Percentiles rank a stretch among this genome's conserved stretches.
phyloP scores from a whole-genome alignment of 2,888 invertebrate species.

The Teleiodes luculella region DNA sequence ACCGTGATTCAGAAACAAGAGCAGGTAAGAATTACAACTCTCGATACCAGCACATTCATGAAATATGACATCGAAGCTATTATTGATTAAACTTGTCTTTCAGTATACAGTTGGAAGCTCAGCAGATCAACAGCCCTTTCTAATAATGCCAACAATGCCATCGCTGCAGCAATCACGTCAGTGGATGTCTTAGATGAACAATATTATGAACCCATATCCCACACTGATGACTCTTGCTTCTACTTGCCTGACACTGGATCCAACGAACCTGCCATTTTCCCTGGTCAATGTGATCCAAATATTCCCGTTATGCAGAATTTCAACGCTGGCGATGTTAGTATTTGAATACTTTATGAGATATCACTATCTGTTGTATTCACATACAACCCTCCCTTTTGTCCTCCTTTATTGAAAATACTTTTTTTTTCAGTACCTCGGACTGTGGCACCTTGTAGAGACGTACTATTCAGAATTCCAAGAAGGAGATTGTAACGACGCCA shows the following conservation, averaged over 20 bases:
- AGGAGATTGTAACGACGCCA: constrained; percentile 49
- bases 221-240: constrained; percentile 54
- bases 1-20: constrained; percentile 42
- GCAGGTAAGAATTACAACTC: constrained; percentile 38
- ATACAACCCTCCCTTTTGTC: no score
- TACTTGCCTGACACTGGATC: constrained; percentile 50
- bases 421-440: constrained; percentile 33
- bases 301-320: constrained; percentile 51
- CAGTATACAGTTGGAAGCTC: constrained; percentile 68
- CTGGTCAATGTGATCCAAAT: constrained; percentile 52
- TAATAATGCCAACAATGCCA: constrained; percentile 29
- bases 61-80: no score
- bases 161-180: constrained; percentile 40
- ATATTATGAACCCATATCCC: constrained; percentile 52
- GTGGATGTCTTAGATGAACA: constrained; percentile 41
- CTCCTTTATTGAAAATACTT: background rate
- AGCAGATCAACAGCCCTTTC: constrained; percentile 44
- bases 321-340: constrained; percentile 42
- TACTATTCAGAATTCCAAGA: constrained; percentile 48
- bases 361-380: no score
- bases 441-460: constrained; percentile 51
- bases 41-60: no score
- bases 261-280: constrained; percentile 48
- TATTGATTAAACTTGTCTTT: constrained; percentile 16
- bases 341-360: no score